phyloP scores from a whole-genome alignment of 2,888 invertebrate genomes.

The Balanococcus diminutus region DNA sequence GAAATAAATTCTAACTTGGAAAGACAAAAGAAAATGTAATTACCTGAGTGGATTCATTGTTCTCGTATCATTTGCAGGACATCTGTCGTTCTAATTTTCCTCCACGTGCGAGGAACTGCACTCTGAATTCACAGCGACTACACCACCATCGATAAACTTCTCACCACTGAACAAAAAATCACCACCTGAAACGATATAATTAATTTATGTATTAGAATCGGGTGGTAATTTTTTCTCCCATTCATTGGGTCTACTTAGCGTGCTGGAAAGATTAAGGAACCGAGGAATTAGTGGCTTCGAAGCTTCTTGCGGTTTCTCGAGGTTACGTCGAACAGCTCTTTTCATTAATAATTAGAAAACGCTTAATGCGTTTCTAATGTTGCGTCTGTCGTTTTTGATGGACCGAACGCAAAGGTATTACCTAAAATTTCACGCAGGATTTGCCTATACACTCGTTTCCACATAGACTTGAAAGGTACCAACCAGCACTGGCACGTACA shows the following conservation, averaged over 20 bases:
- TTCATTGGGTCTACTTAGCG: neutral
- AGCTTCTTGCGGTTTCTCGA: constrained; percentile 8
- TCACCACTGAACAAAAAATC: neutral
- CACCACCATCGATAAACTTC: neutral
- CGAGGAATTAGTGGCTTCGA: constrained; percentile 6
- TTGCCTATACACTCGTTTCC: constrained; percentile 14
- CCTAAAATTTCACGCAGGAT: constrained; percentile 14
- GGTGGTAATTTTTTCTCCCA: neutral
- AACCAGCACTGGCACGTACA: neutral
- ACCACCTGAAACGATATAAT: neutral
- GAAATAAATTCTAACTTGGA: too few species aligned
- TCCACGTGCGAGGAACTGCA: neutral
- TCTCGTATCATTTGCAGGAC: neutral
- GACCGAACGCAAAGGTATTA: constrained; percentile 19
- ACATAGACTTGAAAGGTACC: neutral
- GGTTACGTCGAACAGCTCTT: constrained; percentile 4
- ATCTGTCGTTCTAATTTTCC: neutral
- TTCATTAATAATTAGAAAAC: constrained; percentile 29
- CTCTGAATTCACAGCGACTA: neutral
- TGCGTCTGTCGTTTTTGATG: constrained; percentile 27
- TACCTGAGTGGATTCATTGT: neutral
- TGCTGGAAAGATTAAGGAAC: neutral
- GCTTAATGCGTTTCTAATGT: constrained; percentile 16
- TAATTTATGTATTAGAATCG: neutral
- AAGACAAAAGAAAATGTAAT: too few species aligned